Conservation (phyloP, 2,113 vertebrate genomes). For the Eolophus roseicapilla region DNA sequence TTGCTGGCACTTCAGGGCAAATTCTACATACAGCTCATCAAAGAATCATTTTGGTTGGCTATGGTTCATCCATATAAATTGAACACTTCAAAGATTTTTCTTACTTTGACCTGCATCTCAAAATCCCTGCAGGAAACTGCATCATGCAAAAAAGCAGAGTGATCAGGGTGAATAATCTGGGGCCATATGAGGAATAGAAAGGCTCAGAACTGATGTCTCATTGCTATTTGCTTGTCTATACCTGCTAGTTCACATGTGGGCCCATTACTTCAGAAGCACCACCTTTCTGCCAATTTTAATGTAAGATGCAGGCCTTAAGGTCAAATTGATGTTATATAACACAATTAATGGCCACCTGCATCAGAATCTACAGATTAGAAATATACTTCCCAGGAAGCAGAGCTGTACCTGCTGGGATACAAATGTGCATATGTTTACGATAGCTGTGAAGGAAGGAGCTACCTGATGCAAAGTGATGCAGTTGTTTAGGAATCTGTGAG, state of each 20-base stretch:
- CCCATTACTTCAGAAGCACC: not conserved
- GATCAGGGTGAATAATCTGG: not conserved
- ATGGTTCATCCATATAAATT: not conserved
- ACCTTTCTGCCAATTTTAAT: not conserved
- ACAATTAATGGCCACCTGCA: not conserved
- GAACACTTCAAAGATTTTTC: slow-evolving; percentile 32
- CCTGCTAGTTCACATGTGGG: not conserved
- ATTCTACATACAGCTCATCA: not conserved
- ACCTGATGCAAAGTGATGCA: not conserved
- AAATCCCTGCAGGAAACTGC: not conserved
- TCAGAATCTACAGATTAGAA: not conserved
- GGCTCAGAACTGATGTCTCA: not conserved
- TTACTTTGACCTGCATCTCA: not conserved
- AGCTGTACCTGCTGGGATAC: not conserved
- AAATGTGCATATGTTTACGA: rapidly evolving
- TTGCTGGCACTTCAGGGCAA: not conserved
- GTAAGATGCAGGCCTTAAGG: not conserved
- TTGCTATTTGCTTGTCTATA: not conserved
- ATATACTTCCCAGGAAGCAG: not conserved
- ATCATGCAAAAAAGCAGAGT: not conserved
- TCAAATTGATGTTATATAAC: not conserved
- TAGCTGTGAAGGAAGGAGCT: not conserved
- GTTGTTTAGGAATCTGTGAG: not conserved
- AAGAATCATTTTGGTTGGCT: not conserved
- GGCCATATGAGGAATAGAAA: not conserved